Evolutionary conservation across 2,113 vertebrate genomes (phyloP).

Genomic region (Speoplatyrhinus poulsoni): DNA sequence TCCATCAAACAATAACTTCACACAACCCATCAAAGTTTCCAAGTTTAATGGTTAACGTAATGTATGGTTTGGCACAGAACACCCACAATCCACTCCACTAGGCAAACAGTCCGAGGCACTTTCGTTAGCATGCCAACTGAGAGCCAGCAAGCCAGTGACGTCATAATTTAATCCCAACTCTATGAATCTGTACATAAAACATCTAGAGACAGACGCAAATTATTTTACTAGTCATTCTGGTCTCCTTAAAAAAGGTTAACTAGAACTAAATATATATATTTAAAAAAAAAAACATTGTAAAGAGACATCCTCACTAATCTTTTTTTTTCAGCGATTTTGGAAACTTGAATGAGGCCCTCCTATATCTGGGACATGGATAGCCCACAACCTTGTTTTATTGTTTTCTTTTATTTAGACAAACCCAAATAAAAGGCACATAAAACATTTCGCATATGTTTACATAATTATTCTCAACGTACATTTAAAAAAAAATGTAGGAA

Average conservation of each 20-base stretch:
- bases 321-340: neutral
- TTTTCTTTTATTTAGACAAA: constrained; percentile 99
- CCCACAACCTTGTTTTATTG: constrained; percentile 66
- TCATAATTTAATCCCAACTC: neutral
- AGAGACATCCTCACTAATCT: neutral
- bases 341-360: constrained; percentile 14
- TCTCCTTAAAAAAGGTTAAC: neutral
- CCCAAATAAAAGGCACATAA: constrained; percentile 98
- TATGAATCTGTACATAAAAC: neutral
- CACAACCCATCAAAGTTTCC: constrained; percentile 25
- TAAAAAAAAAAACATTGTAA: neutral
- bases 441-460: constrained; percentile 97
- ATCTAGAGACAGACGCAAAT: neutral
- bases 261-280: neutral
- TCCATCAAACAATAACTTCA: neutral
- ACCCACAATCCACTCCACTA: constrained; percentile 26
- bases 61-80: constrained; percentile 51
- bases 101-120: constrained; percentile 50
- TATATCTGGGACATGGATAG: constrained; percentile 38
- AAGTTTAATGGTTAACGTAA: constrained; percentile 53
- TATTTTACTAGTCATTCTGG: neutral
- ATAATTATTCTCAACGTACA: constrained; percentile 96
- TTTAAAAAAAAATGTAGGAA: constrained; percentile 96
- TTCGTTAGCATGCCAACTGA: constrained; percentile 27
- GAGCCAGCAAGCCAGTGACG: constrained; percentile 4